Evolutionary conservation across 1,140 invertebrate species (phyloP).

Genomic region (Macrobrachium rosenbergii): DNA sequence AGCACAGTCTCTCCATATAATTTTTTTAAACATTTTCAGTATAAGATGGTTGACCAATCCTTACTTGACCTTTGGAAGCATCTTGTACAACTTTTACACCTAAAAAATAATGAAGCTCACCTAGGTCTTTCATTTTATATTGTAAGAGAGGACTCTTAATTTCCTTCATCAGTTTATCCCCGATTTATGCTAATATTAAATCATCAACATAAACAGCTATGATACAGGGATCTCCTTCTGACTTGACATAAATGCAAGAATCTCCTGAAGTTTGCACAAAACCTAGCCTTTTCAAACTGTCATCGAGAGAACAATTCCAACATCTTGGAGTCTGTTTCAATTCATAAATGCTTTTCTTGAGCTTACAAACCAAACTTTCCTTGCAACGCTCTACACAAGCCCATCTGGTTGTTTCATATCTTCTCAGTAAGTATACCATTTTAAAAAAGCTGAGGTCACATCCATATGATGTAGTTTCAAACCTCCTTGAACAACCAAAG

Average conservation of each 20-base stretch:
- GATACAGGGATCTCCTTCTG: too few species aligned
- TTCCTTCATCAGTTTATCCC: too few species aligned
- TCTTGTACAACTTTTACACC: too few species aligned
- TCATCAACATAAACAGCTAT: too few species aligned
- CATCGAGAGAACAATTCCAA: conserved; percentile 66
- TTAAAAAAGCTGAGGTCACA: conserved; percentile 66
- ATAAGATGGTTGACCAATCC: conserved; percentile 68
- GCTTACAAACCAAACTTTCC: conserved; percentile 68
- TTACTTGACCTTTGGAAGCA: too few species aligned
- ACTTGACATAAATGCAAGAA: too few species aligned
- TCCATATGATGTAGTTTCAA: conserved; percentile 65
- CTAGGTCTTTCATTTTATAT: too few species aligned
- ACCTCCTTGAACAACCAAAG: conserved; percentile 40
- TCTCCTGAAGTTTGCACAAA: too few species aligned
- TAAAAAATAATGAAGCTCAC: too few species aligned
- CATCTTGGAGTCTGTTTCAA: conserved; percentile 66
- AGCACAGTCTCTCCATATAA: conserved; percentile 68
- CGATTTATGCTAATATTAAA: too few species aligned
- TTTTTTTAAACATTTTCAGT: conserved; percentile 68
- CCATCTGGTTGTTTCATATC: conserved; percentile 64
- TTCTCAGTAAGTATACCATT: conserved; percentile 64
- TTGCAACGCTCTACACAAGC: conserved; percentile 39
- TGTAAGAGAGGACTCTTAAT: too few species aligned
- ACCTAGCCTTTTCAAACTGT: conserved; percentile 49
- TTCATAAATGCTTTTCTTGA: conserved; percentile 70